Conservation (phyloP, 2,113 vertebrate species). For the Myrmecobius fasciatus region DNA sequence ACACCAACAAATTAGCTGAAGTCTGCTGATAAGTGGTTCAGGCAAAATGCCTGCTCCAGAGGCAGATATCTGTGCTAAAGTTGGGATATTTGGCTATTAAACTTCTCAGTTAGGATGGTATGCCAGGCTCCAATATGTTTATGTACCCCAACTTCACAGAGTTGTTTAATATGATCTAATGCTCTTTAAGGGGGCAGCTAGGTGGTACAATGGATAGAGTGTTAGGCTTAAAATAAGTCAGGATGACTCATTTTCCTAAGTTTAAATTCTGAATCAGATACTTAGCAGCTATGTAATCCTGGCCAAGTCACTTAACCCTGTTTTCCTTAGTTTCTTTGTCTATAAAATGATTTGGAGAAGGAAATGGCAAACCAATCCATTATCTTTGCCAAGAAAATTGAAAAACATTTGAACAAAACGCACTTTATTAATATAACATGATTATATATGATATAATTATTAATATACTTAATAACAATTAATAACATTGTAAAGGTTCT, state of each 20-base stretch:
- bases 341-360: not conserved
- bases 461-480: no score
- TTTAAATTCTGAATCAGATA: not conserved
- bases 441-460: no score
- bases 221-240: not conserved
- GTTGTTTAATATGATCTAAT: constrained; percentile 16
- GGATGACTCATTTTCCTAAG: not conserved
- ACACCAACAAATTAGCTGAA: constrained; percentile 72
- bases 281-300: not conserved
- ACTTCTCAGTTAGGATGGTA: constrained; percentile 37
- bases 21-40: constrained; percentile 29
- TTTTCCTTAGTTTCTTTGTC: not conserved
- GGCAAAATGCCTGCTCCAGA: constrained; percentile 20
- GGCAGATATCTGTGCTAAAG: not conserved
- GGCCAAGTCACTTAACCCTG: not conserved
- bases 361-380: not conserved
- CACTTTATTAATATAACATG: no score
- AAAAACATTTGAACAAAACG: no score
- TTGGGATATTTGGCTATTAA: constrained; percentile 34
- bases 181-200: not conserved
- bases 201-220: not conserved
- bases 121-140: constrained; percentile 9
- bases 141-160: not conserved
- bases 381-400: not conserved
- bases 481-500: not conserved